Percentiles rank a stretch among this genome's conserved stretches.
Evolutionary conservation across 1,140 invertebrate species (phyloP).

Genomic region (Lysiphlebus fabarum): DNA sequence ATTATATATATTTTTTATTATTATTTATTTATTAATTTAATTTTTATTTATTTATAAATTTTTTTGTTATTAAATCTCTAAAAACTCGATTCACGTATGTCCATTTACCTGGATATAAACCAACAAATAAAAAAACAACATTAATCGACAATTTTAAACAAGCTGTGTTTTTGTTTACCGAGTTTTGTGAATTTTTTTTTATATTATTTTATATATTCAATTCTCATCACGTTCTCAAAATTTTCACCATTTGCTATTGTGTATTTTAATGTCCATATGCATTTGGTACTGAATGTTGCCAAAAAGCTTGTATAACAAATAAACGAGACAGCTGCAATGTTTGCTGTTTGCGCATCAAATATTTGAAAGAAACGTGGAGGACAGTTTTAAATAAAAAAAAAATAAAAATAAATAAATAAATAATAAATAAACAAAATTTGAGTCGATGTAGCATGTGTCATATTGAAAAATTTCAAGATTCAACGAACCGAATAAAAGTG

Average conservation of each 20-base stretch:
- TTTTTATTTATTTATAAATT: too few species aligned
- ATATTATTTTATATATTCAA: too few species aligned
- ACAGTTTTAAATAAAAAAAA: not conserved
- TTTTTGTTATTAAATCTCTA: too few species aligned
- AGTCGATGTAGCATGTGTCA: not conserved
- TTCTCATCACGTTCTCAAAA: conserved; percentile 20
- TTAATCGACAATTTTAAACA: conserved; percentile 20
- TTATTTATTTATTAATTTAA: too few species aligned
- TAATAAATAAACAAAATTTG: not conserved
- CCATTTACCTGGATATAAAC: too few species aligned
- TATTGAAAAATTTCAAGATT: conserved; percentile 13
- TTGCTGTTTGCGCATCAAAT: conserved; percentile 24
- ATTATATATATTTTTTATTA: too few species aligned
- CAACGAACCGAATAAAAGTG: conserved; percentile 15
- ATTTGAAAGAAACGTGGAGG: conserved; percentile 13
- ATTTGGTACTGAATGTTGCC: too few species aligned
- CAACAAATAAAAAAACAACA: not conserved
- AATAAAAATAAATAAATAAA: not conserved
- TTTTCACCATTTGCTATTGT: conserved; percentile 4
- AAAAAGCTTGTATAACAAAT: too few species aligned
- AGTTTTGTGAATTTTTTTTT: too few species aligned
- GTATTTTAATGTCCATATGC: too few species aligned
- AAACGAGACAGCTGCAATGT: too few species aligned
- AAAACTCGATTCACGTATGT: conserved; percentile 4
- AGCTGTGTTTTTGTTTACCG: conserved; percentile 11